A percentile compares a stretch with the other conserved stretches of the same genome.
These are phyloP conservation scores for Alethe castanea DNA, from an alignment of 2,113 vertebrate genomes.

Conservation along the genomic window DNA sequence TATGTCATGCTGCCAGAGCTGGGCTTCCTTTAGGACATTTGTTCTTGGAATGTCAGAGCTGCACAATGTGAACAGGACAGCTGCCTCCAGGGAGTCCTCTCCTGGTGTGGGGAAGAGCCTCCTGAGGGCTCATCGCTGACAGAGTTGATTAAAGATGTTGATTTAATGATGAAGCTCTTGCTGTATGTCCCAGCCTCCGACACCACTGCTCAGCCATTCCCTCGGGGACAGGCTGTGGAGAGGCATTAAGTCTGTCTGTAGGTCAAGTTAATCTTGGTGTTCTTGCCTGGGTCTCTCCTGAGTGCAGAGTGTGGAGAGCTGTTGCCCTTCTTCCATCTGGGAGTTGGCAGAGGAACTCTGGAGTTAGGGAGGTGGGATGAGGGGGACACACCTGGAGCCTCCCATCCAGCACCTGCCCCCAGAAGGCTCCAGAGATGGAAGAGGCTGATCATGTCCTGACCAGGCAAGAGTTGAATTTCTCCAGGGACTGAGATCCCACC, in stretches of 20 bases:
- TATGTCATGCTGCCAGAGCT: background rate
- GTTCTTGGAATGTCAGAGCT: constrained; percentile 34
- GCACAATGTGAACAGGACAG: background rate
- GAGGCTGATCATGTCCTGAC: background rate
- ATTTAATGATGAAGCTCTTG: background rate
- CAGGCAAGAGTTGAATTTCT: background rate
- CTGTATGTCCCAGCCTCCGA: background rate
- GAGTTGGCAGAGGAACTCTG: background rate
- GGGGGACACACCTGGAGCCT: background rate
- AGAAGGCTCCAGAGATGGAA: background rate
- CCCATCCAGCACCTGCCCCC: background rate
- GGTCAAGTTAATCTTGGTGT: background rate
- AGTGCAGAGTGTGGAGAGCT: background rate
- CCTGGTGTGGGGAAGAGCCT: background rate
- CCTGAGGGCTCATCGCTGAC: background rate
- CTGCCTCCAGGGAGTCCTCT: background rate
- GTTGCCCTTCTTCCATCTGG: background rate
- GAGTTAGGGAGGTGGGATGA: background rate
- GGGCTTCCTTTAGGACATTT: background rate
- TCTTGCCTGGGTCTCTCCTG: background rate
- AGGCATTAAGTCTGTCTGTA: background rate
- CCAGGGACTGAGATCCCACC: background rate
- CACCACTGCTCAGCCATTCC: background rate
- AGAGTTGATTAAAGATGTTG: constrained; percentile 32
- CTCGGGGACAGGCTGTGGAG: background rate